Conservation (phyloP, 2,797 vertebrate species). For the Rhynchonycteris naso region DNA sequence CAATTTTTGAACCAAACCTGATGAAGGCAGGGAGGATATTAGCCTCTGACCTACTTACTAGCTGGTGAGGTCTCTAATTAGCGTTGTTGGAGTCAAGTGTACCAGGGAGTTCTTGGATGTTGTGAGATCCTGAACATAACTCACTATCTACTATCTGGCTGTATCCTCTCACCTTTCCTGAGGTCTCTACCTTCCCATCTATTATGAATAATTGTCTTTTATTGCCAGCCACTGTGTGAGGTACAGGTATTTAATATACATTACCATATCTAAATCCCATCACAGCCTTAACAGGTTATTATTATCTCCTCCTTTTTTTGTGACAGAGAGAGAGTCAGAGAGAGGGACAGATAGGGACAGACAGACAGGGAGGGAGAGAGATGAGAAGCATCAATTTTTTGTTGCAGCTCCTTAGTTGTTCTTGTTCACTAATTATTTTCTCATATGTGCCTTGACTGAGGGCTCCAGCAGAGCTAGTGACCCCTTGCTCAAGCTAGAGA, state of each 20-base stretch:
- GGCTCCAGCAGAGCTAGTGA: no score
- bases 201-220: neutral
- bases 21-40: neutral
- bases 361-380: no score
- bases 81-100: neutral
- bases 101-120: neutral
- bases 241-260: neutral
- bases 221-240: neutral
- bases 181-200: neutral
- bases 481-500: no score
- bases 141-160: neutral
- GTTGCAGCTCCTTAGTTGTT: no score
- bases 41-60: neutral
- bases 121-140: neutral
- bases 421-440: no score
- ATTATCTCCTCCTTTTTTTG: neutral
- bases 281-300: neutral
- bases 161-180: neutral
- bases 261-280: neutral
- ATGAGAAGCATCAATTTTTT: no score
- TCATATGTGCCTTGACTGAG: no score
- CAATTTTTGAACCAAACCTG: neutral
- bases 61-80: neutral
- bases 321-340: no score
- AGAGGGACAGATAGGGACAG: no score